A percentile compares a stretch with the other conserved stretches of the same genome.
phyloP scores from a whole-genome alignment of 35 echinoderm and acorn worm genomes.

The Ophiothrix spiculata region DNA sequence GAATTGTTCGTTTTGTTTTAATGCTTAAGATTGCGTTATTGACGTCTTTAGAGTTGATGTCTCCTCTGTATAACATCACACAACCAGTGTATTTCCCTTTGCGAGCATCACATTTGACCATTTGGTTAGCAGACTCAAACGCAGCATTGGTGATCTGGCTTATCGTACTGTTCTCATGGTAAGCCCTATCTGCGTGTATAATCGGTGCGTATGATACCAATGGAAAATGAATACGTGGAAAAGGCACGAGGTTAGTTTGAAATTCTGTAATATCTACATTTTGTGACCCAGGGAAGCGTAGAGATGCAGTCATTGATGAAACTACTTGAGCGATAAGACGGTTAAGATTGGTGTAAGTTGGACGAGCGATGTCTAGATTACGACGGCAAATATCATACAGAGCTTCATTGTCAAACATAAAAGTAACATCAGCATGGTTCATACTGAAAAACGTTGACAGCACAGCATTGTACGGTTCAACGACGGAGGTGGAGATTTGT shows the following conservation, averaged over 20 bases:
- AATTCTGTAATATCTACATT: constrained; percentile 59
- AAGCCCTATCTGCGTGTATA: background rate
- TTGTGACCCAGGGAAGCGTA: constrained; percentile 37
- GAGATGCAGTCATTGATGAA: background rate
- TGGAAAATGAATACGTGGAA: constrained; percentile 58
- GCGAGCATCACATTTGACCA: constrained; percentile 15
- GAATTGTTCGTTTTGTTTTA: constrained; percentile 1
- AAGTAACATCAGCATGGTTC: constrained; percentile 56
- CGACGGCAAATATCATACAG: constrained; percentile 69
- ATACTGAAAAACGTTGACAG: constrained; percentile 55
- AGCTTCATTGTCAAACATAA: constrained; percentile 79
- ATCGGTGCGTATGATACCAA: constrained; percentile 31
- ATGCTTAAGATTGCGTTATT: background rate
- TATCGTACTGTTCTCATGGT: background rate
- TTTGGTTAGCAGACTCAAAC: constrained; percentile 16
- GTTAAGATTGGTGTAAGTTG: constrained; percentile 56
- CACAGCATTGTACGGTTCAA: constrained; percentile 32
- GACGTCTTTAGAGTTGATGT: constrained; percentile 16
- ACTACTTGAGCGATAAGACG: constrained; percentile 19
- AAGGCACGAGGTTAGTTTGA: constrained; percentile 62
- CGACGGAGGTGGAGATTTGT: background rate
- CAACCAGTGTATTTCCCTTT: constrained; percentile 16
- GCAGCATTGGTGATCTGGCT: background rate
- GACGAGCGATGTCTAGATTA: constrained; percentile 64
- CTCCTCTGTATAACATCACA: constrained; percentile 20